These are phyloP conservation scores for Salvelinus sp. DNA, from an alignment of 2,113 vertebrate genomes.

Conservation along the genomic window DNA sequence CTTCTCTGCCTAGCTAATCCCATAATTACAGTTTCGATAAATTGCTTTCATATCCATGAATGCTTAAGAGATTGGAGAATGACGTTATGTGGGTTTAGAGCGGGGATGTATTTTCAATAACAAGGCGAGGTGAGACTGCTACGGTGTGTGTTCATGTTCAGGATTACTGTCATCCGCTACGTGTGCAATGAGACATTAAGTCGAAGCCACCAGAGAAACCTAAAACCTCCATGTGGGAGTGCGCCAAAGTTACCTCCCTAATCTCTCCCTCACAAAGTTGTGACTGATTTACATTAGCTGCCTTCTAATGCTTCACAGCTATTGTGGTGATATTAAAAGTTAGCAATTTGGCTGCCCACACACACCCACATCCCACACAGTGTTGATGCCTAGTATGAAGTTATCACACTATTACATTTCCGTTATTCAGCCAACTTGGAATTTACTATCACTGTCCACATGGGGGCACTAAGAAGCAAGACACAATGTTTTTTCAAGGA, in stretches of 20 bases:
- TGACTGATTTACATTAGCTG: no score
- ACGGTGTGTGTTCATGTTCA: not conserved
- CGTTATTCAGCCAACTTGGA: no score
- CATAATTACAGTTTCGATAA: constrained; percentile 40
- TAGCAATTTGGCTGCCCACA: no score
- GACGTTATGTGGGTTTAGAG: constrained; percentile 52
- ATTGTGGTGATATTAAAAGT: no score
- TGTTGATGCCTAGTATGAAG: no score
- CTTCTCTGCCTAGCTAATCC: constrained; percentile 38
- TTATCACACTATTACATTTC: no score
- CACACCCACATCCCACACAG: no score
- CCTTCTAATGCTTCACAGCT: no score
- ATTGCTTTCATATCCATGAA: constrained; percentile 51
- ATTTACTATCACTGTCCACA: constrained; percentile 6
- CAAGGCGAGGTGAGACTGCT: constrained; percentile 28
- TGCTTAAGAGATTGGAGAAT: constrained; percentile 47
- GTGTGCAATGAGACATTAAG: constrained; percentile 34
- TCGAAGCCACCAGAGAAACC: constrained; percentile 13
- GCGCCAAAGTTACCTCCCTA: constrained; percentile 7
- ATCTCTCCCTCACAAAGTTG: no score
- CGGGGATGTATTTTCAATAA: constrained; percentile 33
- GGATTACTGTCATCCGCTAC: constrained; percentile 26
- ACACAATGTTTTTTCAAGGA: not conserved
- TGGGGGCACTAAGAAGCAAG: constrained; percentile 22
- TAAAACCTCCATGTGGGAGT: no score